Conservation (phyloP, 2,888 invertebrate species). For the Allacma fusca region DNA sequence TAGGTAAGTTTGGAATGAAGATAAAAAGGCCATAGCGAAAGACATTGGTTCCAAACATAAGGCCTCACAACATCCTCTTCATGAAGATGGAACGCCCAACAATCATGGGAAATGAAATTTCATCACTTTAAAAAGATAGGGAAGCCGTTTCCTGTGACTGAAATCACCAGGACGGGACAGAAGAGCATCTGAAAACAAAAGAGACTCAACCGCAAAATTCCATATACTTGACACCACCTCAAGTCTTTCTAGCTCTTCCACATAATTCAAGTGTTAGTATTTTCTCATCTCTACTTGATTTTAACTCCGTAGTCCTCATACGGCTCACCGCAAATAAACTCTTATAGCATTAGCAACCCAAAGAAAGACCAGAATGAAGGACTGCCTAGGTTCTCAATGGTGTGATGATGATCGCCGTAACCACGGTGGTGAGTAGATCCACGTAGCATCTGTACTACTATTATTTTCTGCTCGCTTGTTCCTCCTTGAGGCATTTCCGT, state of each 20-base stretch:
- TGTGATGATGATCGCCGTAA: conserved; percentile 7
- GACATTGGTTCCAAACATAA: conserved; percentile 53
- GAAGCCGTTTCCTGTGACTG: conserved; percentile 37
- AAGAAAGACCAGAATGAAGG: conserved; percentile 1
- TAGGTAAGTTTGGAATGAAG: conserved; percentile 26
- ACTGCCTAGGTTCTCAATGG: not conserved
- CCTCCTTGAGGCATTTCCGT: conserved; percentile 3
- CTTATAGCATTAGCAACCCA: conserved; percentile 18
- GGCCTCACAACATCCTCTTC: conserved; percentile 48
- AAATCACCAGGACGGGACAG: conserved; percentile 39
- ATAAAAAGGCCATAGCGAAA: conserved; percentile 54
- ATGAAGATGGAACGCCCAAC: conserved; percentile 49
- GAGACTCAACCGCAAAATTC: conserved; percentile 37
- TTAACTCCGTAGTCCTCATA: conserved; percentile 11
- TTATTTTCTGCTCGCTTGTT: conserved; percentile 11
- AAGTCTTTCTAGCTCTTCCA: conserved; percentile 18
- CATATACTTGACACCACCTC: conserved; percentile 33
- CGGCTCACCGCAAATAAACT: conserved; percentile 17
- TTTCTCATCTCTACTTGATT: conserved; percentile 20
- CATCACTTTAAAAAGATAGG: conserved; percentile 41
- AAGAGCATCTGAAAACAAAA: conserved; percentile 23
- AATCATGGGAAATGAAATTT: conserved; percentile 51
- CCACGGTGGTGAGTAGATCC: conserved; percentile 2
- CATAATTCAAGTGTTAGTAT: not conserved
- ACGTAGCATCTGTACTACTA: conserved; percentile 5